A percentile compares a stretch with the other conserved stretches of the same genome.
These are phyloP conservation scores for Uromys caudimaculatus DNA, from an alignment of 2,797 vertebrate genomes.

Conservation along the genomic window DNA sequence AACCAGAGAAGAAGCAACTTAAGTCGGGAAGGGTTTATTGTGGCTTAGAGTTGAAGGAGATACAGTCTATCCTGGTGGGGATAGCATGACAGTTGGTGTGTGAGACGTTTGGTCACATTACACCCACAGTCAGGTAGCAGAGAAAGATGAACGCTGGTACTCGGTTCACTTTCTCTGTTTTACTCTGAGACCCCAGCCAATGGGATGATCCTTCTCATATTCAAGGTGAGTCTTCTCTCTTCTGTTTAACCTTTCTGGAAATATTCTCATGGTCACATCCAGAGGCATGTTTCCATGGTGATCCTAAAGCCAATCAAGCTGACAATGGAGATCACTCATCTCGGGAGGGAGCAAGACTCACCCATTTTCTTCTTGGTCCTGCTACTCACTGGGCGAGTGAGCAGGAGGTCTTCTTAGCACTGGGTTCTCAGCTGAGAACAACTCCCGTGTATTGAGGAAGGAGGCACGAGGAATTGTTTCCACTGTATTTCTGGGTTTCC, in stretches of 20 bases:
- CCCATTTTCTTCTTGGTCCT: not conserved
- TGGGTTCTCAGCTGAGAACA: not conserved
- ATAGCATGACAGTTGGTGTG: no score
- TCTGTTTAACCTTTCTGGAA: not conserved
- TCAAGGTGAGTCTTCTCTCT: not conserved
- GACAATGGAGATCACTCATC: not conserved
- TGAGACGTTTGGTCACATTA: not conserved
- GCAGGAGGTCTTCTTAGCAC: not conserved
- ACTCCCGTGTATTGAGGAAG: accelerated
- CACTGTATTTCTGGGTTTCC: not conserved
- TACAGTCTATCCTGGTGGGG: not conserved
- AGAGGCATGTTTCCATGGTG: not conserved
- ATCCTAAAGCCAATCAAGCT: not conserved
- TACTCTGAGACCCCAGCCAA: not conserved
- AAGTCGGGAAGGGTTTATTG: not conserved
- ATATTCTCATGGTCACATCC: not conserved
- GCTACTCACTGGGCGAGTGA: not conserved
- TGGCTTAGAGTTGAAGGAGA: not conserved
- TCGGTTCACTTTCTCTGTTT: not conserved
- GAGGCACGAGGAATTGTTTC: not conserved
- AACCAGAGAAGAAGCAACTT: not conserved
- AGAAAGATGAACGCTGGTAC: not conserved
- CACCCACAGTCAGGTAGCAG: not conserved
- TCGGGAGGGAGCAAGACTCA: not conserved
- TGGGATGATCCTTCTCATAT: not conserved